Evolutionary conservation across 2,888 invertebrate species (phyloP).

Genomic region (Drosophila leonis): DNA sequence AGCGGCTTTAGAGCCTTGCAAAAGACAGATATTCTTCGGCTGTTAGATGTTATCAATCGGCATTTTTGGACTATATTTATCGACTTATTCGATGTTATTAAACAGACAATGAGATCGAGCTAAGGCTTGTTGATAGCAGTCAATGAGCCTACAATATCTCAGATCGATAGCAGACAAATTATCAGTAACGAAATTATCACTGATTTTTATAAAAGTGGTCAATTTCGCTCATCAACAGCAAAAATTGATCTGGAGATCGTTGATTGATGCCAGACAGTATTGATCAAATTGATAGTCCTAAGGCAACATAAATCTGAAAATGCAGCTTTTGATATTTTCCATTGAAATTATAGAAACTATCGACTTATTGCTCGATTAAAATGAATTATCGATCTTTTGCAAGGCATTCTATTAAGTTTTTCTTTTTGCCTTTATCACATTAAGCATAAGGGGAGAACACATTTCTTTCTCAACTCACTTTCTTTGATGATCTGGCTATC

Average conservation of each 20-base stretch:
- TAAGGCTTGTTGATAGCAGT: too few species aligned
- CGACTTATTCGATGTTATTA: background rate
- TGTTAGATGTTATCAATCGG: background rate
- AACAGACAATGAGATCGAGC: background rate
- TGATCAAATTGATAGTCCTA: background rate
- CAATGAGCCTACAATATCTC: too few species aligned
- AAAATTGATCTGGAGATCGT: background rate
- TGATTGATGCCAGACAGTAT: background rate
- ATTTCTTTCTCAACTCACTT: constrained; percentile 88
- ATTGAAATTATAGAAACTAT: background rate
- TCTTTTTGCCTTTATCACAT: background rate
- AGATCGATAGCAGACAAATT: background rate
- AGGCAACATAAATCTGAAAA: background rate
- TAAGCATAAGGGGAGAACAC: background rate
- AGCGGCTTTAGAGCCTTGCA: constrained; percentile 25
- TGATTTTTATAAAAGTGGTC: background rate
- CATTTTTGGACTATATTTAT: background rate
- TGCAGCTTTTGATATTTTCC: background rate
- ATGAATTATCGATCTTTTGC: constrained; percentile 17
- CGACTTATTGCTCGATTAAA: background rate
- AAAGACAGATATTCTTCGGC: background rate
- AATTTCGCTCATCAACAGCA: background rate
- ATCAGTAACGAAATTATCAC: background rate
- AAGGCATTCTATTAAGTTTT: constrained; percentile 7
- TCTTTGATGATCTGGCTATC: constrained; percentile 92